Evolutionary conservation across 2,888 invertebrate genomes (phyloP).

Genomic region (Heliconius erato): DNA sequence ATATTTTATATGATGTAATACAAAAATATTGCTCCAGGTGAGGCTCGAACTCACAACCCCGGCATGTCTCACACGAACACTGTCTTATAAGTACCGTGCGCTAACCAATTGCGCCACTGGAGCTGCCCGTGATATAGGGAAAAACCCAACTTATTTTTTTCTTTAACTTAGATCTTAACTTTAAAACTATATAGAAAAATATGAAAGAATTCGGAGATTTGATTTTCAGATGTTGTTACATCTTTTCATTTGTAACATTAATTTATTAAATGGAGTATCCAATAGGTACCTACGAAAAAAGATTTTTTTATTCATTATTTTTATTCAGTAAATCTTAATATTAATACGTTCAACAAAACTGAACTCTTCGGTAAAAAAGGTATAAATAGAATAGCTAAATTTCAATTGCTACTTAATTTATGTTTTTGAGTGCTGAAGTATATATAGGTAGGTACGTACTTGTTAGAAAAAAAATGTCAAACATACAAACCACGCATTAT

Average conservation of each 20-base stretch:
- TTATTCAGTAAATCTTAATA: no score
- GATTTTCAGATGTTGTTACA: not conserved
- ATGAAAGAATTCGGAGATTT: not conserved
- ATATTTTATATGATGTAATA: not conserved
- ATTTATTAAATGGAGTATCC: no score
- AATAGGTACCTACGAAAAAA: no score
- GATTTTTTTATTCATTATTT: no score
- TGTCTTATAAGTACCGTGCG: constrained; percentile 99
- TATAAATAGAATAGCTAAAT: no score
- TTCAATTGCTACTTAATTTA: not conserved
- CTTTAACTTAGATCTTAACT: not conserved
- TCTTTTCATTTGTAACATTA: no score
- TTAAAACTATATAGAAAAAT: not conserved
- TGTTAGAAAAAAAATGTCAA: not conserved
- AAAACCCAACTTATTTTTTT: constrained; percentile 64
- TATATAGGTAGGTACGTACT: not conserved
- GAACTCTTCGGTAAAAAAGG: no score
- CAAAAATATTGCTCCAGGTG: constrained; percentile 95
- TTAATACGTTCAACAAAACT: no score
- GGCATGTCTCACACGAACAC: constrained; percentile 98
- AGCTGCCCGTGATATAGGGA: constrained; percentile 81
- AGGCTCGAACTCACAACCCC: constrained; percentile 99
- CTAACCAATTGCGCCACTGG: constrained; percentile 99
- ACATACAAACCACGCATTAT: not conserved
- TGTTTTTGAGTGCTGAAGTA: not conserved